Conservation (phyloP, 2,113 vertebrate genomes). For the Myrmophylax atrothorax region DNA sequence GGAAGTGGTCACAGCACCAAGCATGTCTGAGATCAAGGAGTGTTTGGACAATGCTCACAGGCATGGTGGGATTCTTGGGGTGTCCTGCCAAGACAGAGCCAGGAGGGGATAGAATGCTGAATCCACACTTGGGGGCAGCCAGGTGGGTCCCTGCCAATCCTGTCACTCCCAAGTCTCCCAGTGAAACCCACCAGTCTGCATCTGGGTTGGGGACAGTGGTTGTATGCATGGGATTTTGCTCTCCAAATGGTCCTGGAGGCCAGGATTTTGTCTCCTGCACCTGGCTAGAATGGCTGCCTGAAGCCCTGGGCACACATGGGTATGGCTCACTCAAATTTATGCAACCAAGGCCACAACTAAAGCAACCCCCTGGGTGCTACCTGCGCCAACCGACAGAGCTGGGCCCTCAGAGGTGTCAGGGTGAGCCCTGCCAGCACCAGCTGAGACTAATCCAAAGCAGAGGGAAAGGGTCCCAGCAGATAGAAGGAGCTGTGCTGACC, state of each 20-base stretch:
- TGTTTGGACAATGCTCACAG: too few species aligned
- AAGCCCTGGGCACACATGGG: accelerated
- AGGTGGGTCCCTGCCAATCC: neutral
- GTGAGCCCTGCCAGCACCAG: neutral
- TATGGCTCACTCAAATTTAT: neutral
- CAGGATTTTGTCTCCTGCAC: neutral
- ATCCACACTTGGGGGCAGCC: neutral
- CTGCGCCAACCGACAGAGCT: accelerated
- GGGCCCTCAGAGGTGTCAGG: neutral
- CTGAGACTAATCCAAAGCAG: neutral
- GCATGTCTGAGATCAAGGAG: too few species aligned
- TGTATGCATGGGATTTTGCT: neutral
- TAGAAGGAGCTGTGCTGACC: neutral
- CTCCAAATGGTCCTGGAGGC: neutral
- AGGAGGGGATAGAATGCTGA: neutral
- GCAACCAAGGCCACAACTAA: neutral
- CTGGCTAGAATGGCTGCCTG: neutral
- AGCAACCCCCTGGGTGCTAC: neutral
- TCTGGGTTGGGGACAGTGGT: neutral
- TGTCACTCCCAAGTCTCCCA: neutral
- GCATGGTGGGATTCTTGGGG: too few species aligned
- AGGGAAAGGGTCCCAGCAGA: neutral
- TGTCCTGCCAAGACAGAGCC: too few species aligned
- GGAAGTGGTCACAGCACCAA: too few species aligned
- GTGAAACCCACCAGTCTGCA: neutral